Percentiles rank a stretch among this genome's conserved stretches.
Evolutionary conservation across 2,113 vertebrate species (phyloP).

Genomic region (Benitochromis conjunctus): DNA sequence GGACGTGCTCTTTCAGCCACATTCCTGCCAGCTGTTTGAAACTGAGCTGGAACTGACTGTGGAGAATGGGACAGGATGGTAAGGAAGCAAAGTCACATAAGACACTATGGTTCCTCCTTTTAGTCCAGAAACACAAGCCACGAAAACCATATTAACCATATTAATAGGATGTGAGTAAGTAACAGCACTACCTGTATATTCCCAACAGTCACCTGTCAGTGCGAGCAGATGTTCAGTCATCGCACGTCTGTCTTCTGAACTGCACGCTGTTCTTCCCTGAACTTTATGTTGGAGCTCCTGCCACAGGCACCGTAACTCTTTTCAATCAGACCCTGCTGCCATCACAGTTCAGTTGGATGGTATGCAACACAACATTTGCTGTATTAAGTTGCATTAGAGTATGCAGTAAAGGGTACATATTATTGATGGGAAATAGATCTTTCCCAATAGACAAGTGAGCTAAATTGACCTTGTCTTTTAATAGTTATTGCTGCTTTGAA

Average conservation of each 20-base stretch:
- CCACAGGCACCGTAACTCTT: conserved; percentile 61
- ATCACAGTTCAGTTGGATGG: conserved; percentile 81
- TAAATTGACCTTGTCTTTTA: background rate
- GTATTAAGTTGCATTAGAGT: background rate
- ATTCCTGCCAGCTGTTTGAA: conserved; percentile 73
- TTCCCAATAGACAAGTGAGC: background rate
- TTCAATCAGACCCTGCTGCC: conserved; percentile 86
- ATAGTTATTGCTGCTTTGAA: background rate
- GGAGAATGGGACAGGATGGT: conserved; percentile 83
- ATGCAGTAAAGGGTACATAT: background rate
- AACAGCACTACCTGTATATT: conserved; percentile 16
- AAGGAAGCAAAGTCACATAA: background rate
- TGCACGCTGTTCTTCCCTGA: conserved; percentile 74
- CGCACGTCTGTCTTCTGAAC: conserved; percentile 78
- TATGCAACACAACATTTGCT: background rate
- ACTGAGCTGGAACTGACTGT: conserved; percentile 82
- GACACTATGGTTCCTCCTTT: background rate
- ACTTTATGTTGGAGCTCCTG: conserved; percentile 79
- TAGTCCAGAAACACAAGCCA: background rate
- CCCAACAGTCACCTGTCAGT: conserved; percentile 81
- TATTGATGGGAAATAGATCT: background rate
- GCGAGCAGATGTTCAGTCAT: conserved; percentile 83
- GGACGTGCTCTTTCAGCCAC: conserved; percentile 72
- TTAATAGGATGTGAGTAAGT: background rate
- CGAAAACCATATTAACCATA: background rate